Evolutionary conservation across 2,113 vertebrate species (phyloP).

Genomic region (Thamnaconus septentrionalis): DNA sequence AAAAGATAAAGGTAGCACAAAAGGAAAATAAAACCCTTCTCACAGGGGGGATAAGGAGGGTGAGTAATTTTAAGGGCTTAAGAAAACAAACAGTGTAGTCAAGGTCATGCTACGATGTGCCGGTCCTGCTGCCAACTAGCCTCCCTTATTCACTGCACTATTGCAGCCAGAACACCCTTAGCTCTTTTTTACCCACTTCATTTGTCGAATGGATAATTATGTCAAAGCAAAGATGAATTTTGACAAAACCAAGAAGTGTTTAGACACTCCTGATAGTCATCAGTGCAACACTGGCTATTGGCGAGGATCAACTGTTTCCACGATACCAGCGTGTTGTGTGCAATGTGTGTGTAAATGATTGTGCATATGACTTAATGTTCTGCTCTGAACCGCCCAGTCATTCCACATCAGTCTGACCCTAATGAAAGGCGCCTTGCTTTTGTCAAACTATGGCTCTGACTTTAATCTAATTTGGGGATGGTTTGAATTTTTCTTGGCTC

Average conservation of each 20-base stretch:
- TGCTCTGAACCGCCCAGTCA: slow-evolving; percentile 54
- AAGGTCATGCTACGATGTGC: slow-evolving; percentile 34
- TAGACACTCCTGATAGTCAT: slow-evolving; percentile 54
- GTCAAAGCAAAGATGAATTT: slow-evolving; percentile 55
- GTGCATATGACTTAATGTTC: slow-evolving; percentile 56
- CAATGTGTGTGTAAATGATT: slow-evolving; percentile 44
- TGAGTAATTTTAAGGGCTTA: slow-evolving; percentile 33
- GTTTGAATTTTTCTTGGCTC: slow-evolving; percentile 54
- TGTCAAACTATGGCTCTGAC: slow-evolving; percentile 59
- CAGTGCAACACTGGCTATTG: slow-evolving; percentile 40
- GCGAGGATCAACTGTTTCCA: slow-evolving; percentile 65
- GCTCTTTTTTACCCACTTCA: slow-evolving; percentile 40
- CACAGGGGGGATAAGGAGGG: slow-evolving; percentile 6
- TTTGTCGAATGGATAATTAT: slow-evolving; percentile 60
- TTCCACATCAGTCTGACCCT: slow-evolving; percentile 70
- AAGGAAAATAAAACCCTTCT: slow-evolving; percentile 44
- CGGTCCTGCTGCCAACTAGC: slow-evolving; percentile 46
- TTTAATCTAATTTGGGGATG: slow-evolving; percentile 68
- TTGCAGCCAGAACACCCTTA: slow-evolving; percentile 46
- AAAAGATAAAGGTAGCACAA: slow-evolving; percentile 48
- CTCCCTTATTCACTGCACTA: slow-evolving; percentile 44
- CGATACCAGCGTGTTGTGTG: slow-evolving; percentile 61
- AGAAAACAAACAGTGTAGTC: slow-evolving; percentile 62
- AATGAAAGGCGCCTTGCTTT: slow-evolving; percentile 69
- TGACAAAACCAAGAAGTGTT: slow-evolving; percentile 51